Evolutionary conservation across 2,113 vertebrate species (phyloP), one percentile per base, ranked within the genome.

Genomic region (Corydoras sp.): DNA sequence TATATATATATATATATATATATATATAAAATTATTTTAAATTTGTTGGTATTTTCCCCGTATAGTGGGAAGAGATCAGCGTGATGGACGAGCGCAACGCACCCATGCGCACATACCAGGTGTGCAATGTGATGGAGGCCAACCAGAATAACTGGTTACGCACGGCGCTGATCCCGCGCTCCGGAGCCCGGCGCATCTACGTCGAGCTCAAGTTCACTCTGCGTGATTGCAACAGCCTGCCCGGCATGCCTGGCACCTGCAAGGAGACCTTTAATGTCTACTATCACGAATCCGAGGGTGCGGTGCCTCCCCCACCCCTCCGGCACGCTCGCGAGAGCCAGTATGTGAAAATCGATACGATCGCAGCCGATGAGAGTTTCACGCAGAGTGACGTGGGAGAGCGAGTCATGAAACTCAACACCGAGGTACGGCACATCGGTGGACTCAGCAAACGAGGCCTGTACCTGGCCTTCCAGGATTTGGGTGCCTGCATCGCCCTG

Each of bases 81-180:
- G 85, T 87, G 48, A 86, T 86, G 84, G 83, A 86, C 32, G 84
- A 87, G 77, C 72, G 77, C 64, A 87, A 85, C 76, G 83, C 78
- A 0, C 84, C 85, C 18, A 82, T 80, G 81, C 75, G 82, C 49
- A 83, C 84, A 8, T 85, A 83, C 85, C 97, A 99, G 88, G 97
- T 99, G 83, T 99, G 97, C 90, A 99, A 98, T 0, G 97, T 99
- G 80, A 98, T 98, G 58, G 96, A 98, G 80, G 93, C 96, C 82
- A 99, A 95, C 85, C 96, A 99, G 88, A 99, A 99, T 90, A 99
- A 99, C 87, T 99, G 97, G 97, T 93, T 99, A 15, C 95, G 96
- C 74, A 99, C 95, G 43, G 98, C 93, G 0, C 95, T 97, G 87
- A 92, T 99, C 71, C 92, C 95, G 83, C 89, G 97, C 3, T 88